A percentile compares a stretch with the other conserved stretches of the same genome.
phyloP scores from a whole-genome alignment of 1,140 invertebrate species.

The Drosophila tani region DNA sequence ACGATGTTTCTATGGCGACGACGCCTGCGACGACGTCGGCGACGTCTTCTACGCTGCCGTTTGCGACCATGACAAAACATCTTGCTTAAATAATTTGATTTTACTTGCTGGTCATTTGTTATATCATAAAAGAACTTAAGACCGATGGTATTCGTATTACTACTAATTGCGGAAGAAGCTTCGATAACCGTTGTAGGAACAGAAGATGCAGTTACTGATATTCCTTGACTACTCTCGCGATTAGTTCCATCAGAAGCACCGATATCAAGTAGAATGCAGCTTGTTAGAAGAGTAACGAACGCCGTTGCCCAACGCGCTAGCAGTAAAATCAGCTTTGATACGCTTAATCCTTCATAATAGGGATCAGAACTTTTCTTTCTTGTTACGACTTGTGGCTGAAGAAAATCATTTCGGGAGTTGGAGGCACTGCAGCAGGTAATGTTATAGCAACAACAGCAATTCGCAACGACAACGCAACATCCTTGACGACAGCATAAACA shows the following conservation, averaged over 20 bases:
- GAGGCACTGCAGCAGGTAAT: slow-evolving; percentile 22
- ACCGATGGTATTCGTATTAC: slow-evolving; percentile 22
- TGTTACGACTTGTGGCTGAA: slow-evolving; percentile 6
- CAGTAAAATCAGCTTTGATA: slow-evolving; percentile 36
- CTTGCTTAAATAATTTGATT: slow-evolving; percentile 67
- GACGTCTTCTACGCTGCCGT: slow-evolving; percentile 39
- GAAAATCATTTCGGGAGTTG: slow-evolving; percentile 8
- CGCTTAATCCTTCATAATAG: background rate
- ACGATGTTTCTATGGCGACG: slow-evolving; percentile 31
- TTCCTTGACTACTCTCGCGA: slow-evolving; percentile 8
- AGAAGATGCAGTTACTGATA: slow-evolving; percentile 11
- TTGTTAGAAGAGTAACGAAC: slow-evolving; percentile 42
- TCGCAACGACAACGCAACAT: slow-evolving; percentile 55
- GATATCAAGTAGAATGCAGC: slow-evolving; percentile 44
- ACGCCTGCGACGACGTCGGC: slow-evolving; percentile 55
- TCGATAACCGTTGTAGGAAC: slow-evolving; percentile 12
- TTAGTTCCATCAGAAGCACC: slow-evolving; percentile 1
- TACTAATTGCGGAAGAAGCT: slow-evolving; percentile 2
- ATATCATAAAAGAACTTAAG: slow-evolving; percentile 54
- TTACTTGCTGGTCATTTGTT: slow-evolving; percentile 69
- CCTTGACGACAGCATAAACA: slow-evolving; percentile 69
- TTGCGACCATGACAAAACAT: slow-evolving; percentile 69
- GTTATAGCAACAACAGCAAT: slow-evolving; percentile 60
- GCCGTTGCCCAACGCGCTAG: slow-evolving; percentile 44
- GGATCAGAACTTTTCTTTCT: slow-evolving; percentile 13